Percentiles rank a stretch among this genome's conserved stretches.
phyloP scores from a whole-genome alignment of 2,797 vertebrate genomes.

The Spondyliosoma cantharus region DNA sequence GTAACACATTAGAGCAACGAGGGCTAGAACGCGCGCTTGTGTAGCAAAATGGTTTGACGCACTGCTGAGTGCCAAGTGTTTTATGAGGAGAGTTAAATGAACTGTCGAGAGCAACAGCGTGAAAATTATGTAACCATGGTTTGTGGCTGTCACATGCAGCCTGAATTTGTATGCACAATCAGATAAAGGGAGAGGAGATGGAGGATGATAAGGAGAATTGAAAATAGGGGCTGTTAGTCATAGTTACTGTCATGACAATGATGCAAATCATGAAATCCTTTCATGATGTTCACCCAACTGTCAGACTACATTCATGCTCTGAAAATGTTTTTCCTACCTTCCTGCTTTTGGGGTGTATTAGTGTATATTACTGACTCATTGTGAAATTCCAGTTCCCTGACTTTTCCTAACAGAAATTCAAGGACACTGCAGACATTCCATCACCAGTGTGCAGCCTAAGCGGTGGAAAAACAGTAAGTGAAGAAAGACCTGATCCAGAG shows the following conservation, averaged over 20 bases:
- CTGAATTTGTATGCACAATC: background rate
- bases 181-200: constrained; percentile 4
- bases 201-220: constrained; percentile 23
- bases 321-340: constrained; percentile 36
- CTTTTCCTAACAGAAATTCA: constrained; percentile 36
- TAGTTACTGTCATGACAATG: constrained; percentile 1
- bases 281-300: constrained; percentile 15
- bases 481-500: constrained; percentile 30
- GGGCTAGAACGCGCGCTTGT: constrained; percentile 34
- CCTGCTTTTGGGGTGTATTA: constrained; percentile 7
- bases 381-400: constrained; percentile 42
- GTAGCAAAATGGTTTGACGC: constrained; percentile 44
- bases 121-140: constrained; percentile 50
- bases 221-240: constrained; percentile 27
- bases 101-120: constrained; percentile 53
- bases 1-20: constrained; percentile 46
- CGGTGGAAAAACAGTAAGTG: constrained; percentile 37
- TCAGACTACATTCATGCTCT: constrained; percentile 23
- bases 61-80: constrained; percentile 47
- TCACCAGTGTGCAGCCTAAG: constrained; percentile 20
- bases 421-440: constrained; percentile 42
- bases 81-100: constrained; percentile 58
- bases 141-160: constrained; percentile 23
- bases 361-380: constrained; percentile 27
- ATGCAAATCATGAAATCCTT: constrained; percentile 26